Evolutionary conservation across 2,888 invertebrate genomes (phyloP).

Genomic region (Caenorhabditis afra): DNA sequence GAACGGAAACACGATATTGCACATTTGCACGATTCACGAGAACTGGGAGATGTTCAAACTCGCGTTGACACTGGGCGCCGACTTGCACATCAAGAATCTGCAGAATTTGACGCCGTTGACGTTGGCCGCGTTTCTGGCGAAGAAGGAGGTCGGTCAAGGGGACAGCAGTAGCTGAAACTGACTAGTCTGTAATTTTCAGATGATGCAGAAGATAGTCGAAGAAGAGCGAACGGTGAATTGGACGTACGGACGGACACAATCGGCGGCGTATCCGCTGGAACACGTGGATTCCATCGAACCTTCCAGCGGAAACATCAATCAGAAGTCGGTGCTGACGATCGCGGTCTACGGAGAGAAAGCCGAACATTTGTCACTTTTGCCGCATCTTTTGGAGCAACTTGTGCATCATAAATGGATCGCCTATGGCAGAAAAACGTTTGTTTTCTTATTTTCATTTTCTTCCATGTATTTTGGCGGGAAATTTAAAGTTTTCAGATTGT

Average conservation of each 20-base stretch:
- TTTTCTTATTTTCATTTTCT: constrained; percentile 5
- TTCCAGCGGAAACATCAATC: constrained; percentile 91
- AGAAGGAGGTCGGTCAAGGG: constrained; percentile 66
- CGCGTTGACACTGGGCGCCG: constrained; percentile 93
- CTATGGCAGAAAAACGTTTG: constrained; percentile 83
- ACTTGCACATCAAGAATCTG: constrained; percentile 89
- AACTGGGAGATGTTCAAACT: constrained; percentile 92
- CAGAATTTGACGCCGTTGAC: constrained; percentile 93
- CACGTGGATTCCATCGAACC: constrained; percentile 95
- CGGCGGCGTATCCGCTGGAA: constrained; percentile 93
- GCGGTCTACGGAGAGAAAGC: constrained; percentile 85
- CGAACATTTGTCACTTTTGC: constrained; percentile 71
- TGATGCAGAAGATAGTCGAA: constrained; percentile 97
- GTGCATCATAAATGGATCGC: constrained; percentile 95
- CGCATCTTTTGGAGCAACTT: constrained; percentile 73
- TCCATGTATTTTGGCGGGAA: background rate
- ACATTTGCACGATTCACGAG: constrained; percentile 95
- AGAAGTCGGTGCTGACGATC: constrained; percentile 93
- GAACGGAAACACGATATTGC: constrained; percentile 96
- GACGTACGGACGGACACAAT: constrained; percentile 94
- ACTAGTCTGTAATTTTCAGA: constrained; percentile 80
- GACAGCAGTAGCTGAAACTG: no score
- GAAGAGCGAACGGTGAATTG: constrained; percentile 96
- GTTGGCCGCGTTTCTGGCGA: constrained; percentile 83
- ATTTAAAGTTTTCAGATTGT: constrained; percentile 70